These are phyloP conservation scores for Synanthedon formicaeformis DNA, from an alignment of 2,888 invertebrate species.

Conservation along the genomic window DNA sequence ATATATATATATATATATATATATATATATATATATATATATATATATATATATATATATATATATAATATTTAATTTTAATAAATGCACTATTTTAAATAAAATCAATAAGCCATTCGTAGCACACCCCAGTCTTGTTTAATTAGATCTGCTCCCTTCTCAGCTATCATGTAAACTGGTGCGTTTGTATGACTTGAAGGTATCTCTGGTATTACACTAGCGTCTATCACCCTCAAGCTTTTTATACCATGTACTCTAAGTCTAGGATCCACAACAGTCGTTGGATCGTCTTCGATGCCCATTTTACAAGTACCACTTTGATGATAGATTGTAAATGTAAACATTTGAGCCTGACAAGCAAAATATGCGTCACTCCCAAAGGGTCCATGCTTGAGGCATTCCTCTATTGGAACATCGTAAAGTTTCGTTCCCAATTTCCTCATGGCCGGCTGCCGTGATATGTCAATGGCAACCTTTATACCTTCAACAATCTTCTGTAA, in stretches of 20 bases:
- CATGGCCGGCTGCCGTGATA: conserved; percentile 71
- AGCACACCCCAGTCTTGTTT: conserved; percentile 60
- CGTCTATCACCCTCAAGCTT: conserved; percentile 80
- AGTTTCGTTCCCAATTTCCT: conserved; percentile 69
- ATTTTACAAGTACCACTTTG: conserved; percentile 77
- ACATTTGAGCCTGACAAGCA: conserved; percentile 75
- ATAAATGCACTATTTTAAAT: too few relatives aligned
- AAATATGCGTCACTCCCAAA: conserved; percentile 78
- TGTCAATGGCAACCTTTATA: conserved; percentile 69
- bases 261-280: conserved; percentile 74
- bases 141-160: conserved; percentile 80
- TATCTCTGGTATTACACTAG: conserved; percentile 83
- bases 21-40: too few relatives aligned
- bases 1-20: too few relatives aligned
- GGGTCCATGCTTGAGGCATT: conserved; percentile 63
- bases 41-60: too few relatives aligned
- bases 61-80: too few relatives aligned
- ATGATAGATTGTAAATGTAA: conserved; percentile 79
- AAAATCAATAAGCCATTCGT: background rate
- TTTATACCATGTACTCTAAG: conserved; percentile 75
- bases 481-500: conserved; percentile 74
- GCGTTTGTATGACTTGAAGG: conserved; percentile 83
- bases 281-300: conserved; percentile 68
- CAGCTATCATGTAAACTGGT: conserved; percentile 84
- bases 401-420: conserved; percentile 71